These are phyloP conservation scores for Prionailurus bengalensis DNA, from an alignment of 2,113 vertebrate genomes.

Conservation along the genomic window DNA sequence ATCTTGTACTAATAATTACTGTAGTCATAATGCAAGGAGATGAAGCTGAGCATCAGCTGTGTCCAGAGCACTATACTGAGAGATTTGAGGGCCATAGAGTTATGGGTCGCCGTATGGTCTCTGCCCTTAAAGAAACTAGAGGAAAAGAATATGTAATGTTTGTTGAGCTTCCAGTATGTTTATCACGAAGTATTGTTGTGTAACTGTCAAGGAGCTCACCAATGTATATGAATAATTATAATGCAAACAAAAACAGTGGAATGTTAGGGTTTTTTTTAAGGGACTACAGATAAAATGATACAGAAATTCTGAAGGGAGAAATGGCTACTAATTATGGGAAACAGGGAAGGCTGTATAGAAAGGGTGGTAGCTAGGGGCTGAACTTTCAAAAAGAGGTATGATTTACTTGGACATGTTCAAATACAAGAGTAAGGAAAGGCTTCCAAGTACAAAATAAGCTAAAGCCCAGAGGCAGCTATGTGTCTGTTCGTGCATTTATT, in stretches of 20 bases:
- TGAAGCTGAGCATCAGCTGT: not conserved
- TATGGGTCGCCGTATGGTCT: not conserved
- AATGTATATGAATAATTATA: not conserved
- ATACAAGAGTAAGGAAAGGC: constrained; percentile 21
- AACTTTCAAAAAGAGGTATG: not conserved
- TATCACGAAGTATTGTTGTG: not conserved
- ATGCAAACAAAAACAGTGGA: not conserved
- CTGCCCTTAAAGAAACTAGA: not conserved
- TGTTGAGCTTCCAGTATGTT: not conserved
- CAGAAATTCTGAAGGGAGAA: constrained; percentile 23
- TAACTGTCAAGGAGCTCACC: not conserved
- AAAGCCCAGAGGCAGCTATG: not conserved
- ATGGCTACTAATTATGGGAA: not conserved
- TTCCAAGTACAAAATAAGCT: constrained; percentile 23
- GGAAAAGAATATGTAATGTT: not conserved
- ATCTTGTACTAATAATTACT: constrained; percentile 16
- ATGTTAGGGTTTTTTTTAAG: not conserved
- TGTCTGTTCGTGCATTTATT: not conserved
- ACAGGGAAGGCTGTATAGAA: not conserved
- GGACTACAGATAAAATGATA: not conserved
- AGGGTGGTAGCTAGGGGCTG: not conserved
- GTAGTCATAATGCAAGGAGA: constrained; percentile 10
- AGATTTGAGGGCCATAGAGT: not conserved
- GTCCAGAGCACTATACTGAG: not conserved
- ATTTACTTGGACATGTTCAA: not conserved